Base-by-base conservation (phyloP, 2,113 vertebrate genomes). In the Mesembrinibis cayennensis region DNA sequence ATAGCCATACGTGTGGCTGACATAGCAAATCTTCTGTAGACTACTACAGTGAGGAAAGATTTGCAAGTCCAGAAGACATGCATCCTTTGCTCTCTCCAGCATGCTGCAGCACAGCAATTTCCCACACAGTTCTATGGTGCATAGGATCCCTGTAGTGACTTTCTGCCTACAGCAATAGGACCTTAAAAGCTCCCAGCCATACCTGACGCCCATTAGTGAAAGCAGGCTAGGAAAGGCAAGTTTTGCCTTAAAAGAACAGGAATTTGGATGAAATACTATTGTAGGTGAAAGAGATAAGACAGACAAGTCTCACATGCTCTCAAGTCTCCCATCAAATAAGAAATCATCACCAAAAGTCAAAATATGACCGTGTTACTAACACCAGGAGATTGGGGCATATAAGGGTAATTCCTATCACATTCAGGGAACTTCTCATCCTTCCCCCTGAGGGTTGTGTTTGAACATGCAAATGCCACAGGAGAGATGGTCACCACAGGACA, bases 231-330 rank as follows among this genome's bases (percentile, higher is more conserved):
- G n/a, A 82, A 72, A 67, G 20, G 44, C 7, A 76, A 45, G 38
- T 50, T 88, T 55, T 89, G 44, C 22, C 47, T 67, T n/a, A 72
- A 12, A 0, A 71, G 55, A 58, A 83, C 13, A 78, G 20, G 14
- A 73, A 47, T 11, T 4, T 12, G 30, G 30, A 32, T 14, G 13
- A 82, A 63, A 49, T 53, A 40, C 4, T 67, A 55, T 14, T 56
- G 40, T 9, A 81, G 53, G 40, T 65, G 45, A 70, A 87, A 81
- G 38, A 10, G 10, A 4, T 42, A 69, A 80, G 26, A 86, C 6
- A 81, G 36, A 14, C 16, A 81, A 38, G 13, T 65, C 63, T 61
- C 45, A 88, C 0, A 0, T 0, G 2, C 27, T 82, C 59, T 45
- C 29, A 65, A 47, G 32, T 61, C 72, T 89, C 36, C 44, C 26